Evolutionary conservation across 2,113 vertebrate species (phyloP).

Genomic region (Nyctereutes procyonoides): DNA sequence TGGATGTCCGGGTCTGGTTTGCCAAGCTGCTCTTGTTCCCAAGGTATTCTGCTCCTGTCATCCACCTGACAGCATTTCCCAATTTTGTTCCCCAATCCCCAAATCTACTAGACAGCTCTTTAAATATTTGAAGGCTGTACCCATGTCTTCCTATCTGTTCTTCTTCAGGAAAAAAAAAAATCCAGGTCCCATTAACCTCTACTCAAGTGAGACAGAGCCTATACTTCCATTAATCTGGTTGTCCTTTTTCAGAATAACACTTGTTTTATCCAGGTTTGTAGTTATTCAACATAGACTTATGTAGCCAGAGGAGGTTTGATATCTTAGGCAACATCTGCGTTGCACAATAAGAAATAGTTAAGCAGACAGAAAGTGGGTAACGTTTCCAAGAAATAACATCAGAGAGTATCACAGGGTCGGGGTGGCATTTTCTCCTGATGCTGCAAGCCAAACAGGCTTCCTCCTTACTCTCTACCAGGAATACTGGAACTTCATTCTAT

Average conservation of each 20-base stretch:
- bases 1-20: not conserved
- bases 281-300: not conserved
- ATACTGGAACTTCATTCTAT: not conserved
- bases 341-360: not conserved
- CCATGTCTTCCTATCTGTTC: not conserved
- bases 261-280: not conserved
- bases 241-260: not conserved
- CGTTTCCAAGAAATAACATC: not conserved
- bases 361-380: not conserved
- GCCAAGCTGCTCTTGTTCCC: not conserved
- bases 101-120: not conserved
- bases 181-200: not conserved
- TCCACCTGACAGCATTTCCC: not conserved
- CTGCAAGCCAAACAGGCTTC: not conserved
- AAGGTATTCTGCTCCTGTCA: too few species aligned
- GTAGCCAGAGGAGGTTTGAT: not conserved
- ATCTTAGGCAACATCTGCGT: not conserved
- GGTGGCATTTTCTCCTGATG: not conserved
- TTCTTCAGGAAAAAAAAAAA: not conserved
- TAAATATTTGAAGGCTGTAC: not conserved
- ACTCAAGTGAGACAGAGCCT: not conserved
- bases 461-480: not conserved
- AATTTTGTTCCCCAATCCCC: not conserved
- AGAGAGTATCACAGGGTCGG: not conserved
- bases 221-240: not conserved